Base-by-base conservation (phyloP, 2,888 invertebrate genomes). In the Operophtera brumata region DNA sequence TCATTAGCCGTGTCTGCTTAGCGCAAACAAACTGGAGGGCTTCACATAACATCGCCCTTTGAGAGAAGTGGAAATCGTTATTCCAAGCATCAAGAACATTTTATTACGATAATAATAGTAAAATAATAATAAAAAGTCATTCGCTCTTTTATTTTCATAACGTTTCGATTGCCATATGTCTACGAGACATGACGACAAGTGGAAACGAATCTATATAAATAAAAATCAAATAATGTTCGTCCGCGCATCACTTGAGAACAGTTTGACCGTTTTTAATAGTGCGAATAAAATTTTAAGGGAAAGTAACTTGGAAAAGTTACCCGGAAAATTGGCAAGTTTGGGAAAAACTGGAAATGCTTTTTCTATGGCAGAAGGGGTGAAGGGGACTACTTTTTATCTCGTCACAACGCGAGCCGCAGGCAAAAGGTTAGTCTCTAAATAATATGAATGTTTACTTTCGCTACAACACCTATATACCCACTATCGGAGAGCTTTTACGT, bases 1-100 rank as follows among this genome's bases (percentile, higher is more conserved):
- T 83, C 80, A 86, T 87, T 86, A 86, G 77, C 78, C 75, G 66
- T 70, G 75, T 77, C 78, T 75, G 71, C 76, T 76, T 73, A 73
- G 71, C 73, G 79, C 70, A 72, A 78, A 78, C 71, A 75, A 69
- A 71, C 64, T 62, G 46, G 54, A 55, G 47, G 51, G 57, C 35
- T 48, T 51, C 48, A 43, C 44, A 40, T 49, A 47, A 46, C 57
- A 59, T 50, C 52, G 59, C 43, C 48, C 32, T 49, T 12, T 51
- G n/a, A 40, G 26, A 28, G 35, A 37, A 45, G 42, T 46, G 50
- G 54, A 41, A 26, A 43, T 43, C 37, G 10, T 35, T 36, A 12
- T 6, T 34, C 6, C 7, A 9, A 30, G 7, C 8, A 30, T 7
- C 20, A 20, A 20, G 2, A 20, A 20, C 1, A 30, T 30, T 1